These are phyloP conservation scores for Cyclopterus lumpus DNA, from an alignment of 2,797 vertebrate species.

Conservation along the genomic window DNA sequence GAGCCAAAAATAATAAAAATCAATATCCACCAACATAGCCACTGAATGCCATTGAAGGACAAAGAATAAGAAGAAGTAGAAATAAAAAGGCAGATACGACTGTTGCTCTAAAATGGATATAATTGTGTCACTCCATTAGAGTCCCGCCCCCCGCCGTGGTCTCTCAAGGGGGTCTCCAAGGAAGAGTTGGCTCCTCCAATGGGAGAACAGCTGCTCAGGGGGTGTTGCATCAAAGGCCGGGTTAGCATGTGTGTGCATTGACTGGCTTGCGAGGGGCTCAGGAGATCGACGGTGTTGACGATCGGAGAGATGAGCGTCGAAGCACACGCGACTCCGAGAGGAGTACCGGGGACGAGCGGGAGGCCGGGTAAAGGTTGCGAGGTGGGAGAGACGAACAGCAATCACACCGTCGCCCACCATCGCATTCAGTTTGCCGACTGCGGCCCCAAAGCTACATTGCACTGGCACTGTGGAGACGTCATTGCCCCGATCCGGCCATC, in stretches of 20 bases:
- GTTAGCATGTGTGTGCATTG: slow-evolving; percentile 71
- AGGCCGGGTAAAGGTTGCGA: neutral
- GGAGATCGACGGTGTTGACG: slow-evolving; percentile 74
- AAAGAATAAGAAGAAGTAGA: neutral
- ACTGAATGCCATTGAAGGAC: too few species aligned
- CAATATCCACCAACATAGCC: slow-evolving; percentile 8
- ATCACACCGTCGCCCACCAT: slow-evolving; percentile 11
- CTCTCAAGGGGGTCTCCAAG: slow-evolving; percentile 39
- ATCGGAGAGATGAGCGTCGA: slow-evolving; percentile 65
- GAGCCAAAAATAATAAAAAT: too few species aligned
- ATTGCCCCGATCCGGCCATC: slow-evolving; percentile 29
- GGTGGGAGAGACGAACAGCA: slow-evolving; percentile 11
- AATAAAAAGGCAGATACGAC: slow-evolving; percentile 16
- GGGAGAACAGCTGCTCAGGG: slow-evolving; percentile 35
- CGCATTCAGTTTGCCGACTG: slow-evolving; percentile 35
- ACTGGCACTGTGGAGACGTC: slow-evolving; percentile 22
- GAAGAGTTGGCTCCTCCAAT: slow-evolving; percentile 16
- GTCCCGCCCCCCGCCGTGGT: too few species aligned
- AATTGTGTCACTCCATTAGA: slow-evolving; percentile 11
- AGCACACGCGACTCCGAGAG: slow-evolving; percentile 57
- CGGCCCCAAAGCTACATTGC: slow-evolving; percentile 28
- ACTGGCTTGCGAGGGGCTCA: slow-evolving; percentile 75
- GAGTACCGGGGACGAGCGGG: slow-evolving; percentile 9
- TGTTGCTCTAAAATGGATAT: neutral
- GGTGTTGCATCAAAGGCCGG: slow-evolving; percentile 59